Evolutionary conservation across 2,113 vertebrate species (phyloP).

Genomic region (Petromus typicus): DNA sequence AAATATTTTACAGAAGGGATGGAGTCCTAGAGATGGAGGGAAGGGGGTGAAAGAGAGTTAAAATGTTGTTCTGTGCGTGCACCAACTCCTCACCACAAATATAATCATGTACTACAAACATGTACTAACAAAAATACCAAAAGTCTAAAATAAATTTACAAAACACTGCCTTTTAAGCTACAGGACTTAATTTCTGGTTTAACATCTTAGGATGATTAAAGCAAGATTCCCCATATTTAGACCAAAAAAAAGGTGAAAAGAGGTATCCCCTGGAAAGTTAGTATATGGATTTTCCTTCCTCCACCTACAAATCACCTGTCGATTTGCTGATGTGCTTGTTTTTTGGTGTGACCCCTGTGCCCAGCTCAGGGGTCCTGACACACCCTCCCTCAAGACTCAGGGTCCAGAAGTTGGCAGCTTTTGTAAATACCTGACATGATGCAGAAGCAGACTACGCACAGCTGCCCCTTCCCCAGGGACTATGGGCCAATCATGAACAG

Average conservation of each 20-base stretch:
- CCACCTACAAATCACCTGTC: neutral
- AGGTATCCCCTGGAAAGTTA: neutral
- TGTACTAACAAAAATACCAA: neutral
- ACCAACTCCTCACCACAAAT: neutral
- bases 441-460: neutral
- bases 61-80: neutral
- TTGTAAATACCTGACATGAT: neutral
- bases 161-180: neutral
- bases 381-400: neutral
- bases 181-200: neutral
- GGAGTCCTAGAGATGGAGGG: neutral
- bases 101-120: neutral
- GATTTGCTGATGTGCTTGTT: neutral
- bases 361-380: neutral
- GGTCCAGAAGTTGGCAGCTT: neutral
- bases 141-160: neutral
- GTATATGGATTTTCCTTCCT: neutral
- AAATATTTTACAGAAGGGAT: too few relatives aligned
- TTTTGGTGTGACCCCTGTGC: neutral
- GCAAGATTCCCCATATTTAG: neutral
- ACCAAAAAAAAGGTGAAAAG: neutral
- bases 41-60: neutral
- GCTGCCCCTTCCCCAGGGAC: neutral
- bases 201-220: neutral
- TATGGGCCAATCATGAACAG: slow-evolving; percentile 18